Evolutionary conservation across 2,888 invertebrate genomes (phyloP), one percentile per base, ranked within the genome.

Genomic region (Chalcis sispes): DNA sequence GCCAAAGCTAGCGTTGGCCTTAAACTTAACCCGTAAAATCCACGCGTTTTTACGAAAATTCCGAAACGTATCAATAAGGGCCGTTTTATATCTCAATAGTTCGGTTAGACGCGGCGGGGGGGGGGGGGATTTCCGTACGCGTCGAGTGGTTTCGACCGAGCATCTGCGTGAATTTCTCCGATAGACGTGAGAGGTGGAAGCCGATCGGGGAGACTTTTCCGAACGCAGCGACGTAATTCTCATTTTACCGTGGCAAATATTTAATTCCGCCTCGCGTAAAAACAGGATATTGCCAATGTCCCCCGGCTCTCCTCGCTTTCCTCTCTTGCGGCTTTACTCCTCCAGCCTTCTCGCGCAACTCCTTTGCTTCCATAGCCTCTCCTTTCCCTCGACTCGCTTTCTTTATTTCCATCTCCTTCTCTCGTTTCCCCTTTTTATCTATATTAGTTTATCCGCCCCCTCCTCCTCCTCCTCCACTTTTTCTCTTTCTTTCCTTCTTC

Each of bases 211-310:
- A 50, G 64, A 32, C 65, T 4, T 36, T n/a, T 23, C 7, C n/a
- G 36, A 52, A 18, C 20, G 0, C n/a, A 5, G n/a, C 50, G 23
- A 48, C 61, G 52, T 59, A 42, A 69, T 67, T 67, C 42, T 48
- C 67, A 46, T 42, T 66, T 54, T 36, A 75, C 76, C 69, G 79
- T 76, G 80, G 84, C 83, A 85, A 84, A 86, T 84, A 86, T 85
- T 85, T 86, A 85, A 86, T 85, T 85, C 81, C 80, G 78, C 76
- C 66, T 79, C 67, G 74, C 78, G 83, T 82, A 83, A 83, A 85
- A 85, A 85, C 82, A 82, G 84, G 84, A 85, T 84, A 85, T 85
- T 85, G 82, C 83, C 82, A 82, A 80, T 82, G 81, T 80, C 79
- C 76, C 76, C 62, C 48, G 18, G 27, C 46, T 23, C 50, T 52